Conservation (phyloP, 2,888 invertebrate genomes). For the Emmelina monodactyla region DNA sequence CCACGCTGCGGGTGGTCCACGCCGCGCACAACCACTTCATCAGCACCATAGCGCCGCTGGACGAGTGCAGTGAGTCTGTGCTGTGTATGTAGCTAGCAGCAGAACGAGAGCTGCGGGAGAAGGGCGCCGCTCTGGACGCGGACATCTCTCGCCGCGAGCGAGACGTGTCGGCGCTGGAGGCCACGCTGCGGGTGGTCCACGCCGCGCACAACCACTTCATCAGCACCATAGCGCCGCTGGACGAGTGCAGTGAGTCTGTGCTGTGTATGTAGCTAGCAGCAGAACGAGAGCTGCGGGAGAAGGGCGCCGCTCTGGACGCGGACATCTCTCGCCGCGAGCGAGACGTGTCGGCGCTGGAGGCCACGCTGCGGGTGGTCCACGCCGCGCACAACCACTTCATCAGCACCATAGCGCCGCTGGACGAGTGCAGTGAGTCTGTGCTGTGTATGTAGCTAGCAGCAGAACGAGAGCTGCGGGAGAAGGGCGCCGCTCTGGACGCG, state of each 20-base stretch:
- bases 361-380: conserved; percentile 83
- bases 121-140: conserved; percentile 84
- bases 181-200: conserved; percentile 83
- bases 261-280: conserved; percentile 60
- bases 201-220: conserved; percentile 80
- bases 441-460: conserved; percentile 60
- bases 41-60: conserved; percentile 66
- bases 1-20: conserved; percentile 83
- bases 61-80: conserved; percentile 53
- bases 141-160: conserved; percentile 79
- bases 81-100: conserved; percentile 60
- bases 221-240: conserved; percentile 66
- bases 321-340: conserved; percentile 79
- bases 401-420: conserved; percentile 66
- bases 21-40: conserved; percentile 80
- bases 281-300: conserved; percentile 66
- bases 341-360: conserved; percentile 89
- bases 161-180: conserved; percentile 89
- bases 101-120: conserved; percentile 66
- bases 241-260: conserved; percentile 53
- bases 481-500: conserved; percentile 84
- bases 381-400: conserved; percentile 80
- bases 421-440: conserved; percentile 53
- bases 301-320: conserved; percentile 84
- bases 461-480: conserved; percentile 66